Base-by-base conservation (phyloP, 2,888 invertebrate genomes). In the Iphiclides podalirius region DNA sequence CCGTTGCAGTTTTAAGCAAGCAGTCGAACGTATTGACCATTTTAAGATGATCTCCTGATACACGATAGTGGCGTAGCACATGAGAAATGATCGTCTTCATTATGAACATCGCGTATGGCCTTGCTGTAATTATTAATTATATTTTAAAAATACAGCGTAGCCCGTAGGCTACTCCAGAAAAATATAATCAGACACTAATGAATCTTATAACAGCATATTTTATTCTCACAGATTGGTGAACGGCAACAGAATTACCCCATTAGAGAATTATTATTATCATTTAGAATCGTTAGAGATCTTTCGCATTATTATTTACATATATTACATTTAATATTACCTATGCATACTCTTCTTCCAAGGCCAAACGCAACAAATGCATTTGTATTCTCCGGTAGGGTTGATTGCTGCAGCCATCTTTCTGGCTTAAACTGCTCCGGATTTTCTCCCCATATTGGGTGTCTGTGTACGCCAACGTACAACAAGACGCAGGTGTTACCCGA, bases 321-420 rank as follows among this genome's bases (percentile, higher is more conserved):
- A n/a, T n/a, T n/a, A n/a, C n/a, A n/a, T n/a, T n/a, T n/a, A n/a
- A n/a, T n/a, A 17, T 9, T 53, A 78, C 80, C 80, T 44, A 80
- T 78, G 41, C 80, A 81, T 55, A 69, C 66, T 20, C 80, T 55
- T 47, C 69, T 66, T 2, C 81, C 81, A 16, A 78, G 54, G 52
- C 77, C 71, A 51, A 81, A 81, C 0, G 69, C 72, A 4, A 69
- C 70, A 15, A 70, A 20, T 20, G 3, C 7, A 20, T 4, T 20
- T 20, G 20, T 20, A 20, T 3, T 20, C 4, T 20, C 3, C 7
- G 7, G 7, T 20, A 20, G 3, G 3, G 20, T 4, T 20, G 6
- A 20, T 20, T 3, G 3, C 3, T 20, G 4, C 4, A 76, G 48
- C 77, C 77, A 76, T 6, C 76, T 61, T 31, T 75, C 74, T 0